Percentiles rank a stretch among this genome's conserved stretches.
Conservation (phyloP, 1,140 invertebrate genomes). For the Trypoxylus dichotomus region DNA sequence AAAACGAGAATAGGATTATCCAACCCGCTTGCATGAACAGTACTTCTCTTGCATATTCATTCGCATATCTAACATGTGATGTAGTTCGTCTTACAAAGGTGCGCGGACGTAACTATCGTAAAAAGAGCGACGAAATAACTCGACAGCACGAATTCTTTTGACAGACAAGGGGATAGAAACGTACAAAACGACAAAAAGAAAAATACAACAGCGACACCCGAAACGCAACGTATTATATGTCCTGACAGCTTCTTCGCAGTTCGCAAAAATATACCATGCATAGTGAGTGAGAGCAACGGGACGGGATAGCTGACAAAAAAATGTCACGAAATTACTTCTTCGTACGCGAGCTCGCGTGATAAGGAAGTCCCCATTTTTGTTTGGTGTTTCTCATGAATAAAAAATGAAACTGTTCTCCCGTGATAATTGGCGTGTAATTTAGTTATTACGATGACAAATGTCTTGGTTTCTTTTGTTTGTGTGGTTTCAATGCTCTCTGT, state of each 20-base stretch:
- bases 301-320: background rate
- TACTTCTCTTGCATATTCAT: background rate
- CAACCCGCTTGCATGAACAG: background rate
- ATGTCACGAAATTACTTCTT: background rate
- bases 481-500: background rate
- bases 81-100: no score
- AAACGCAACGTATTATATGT: background rate
- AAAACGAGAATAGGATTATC: background rate
- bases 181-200: background rate
- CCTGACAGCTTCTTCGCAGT: background rate
- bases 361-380: background rate
- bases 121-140: no score
- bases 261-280: background rate
- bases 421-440: constrained; percentile 7
- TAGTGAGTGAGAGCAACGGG: background rate
- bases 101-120: no score
- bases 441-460: background rate
- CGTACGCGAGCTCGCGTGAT: background rate
- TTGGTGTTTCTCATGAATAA: background rate
- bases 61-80: background rate
- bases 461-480: background rate
- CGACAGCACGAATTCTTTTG: background rate
- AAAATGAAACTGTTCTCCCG: background rate
- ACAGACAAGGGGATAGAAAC: background rate
- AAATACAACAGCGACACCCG: background rate